A percentile compares a stretch with the other conserved stretches of the same genome.
Evolutionary conservation across 1,140 invertebrate species (phyloP).

Genomic region (Listronotus oregonensis): DNA sequence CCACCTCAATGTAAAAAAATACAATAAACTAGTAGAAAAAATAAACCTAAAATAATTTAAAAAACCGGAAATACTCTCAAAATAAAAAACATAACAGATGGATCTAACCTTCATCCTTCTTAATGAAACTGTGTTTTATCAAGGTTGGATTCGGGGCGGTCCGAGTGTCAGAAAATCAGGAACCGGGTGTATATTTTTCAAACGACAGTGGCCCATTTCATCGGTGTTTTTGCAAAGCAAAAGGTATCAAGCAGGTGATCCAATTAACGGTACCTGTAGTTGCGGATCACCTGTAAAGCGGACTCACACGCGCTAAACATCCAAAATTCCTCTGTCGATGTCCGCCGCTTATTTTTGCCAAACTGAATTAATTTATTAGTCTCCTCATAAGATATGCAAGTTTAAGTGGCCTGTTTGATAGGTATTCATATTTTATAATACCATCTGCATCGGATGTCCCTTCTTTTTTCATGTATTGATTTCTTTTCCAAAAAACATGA

Average conservation of each 20-base stretch:
- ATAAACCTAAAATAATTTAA: too few species aligned
- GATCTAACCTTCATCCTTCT: not conserved
- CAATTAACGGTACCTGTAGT: constrained; percentile 53
- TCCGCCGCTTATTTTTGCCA: constrained; percentile 29
- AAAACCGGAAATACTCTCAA: not conserved
- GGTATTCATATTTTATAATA: constrained; percentile 26
- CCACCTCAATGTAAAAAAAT: too few species aligned
- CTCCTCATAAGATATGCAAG: constrained; percentile 28
- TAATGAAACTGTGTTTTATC: constrained; percentile 10
- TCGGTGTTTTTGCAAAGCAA: constrained; percentile 33
- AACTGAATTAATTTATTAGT: constrained; percentile 33
- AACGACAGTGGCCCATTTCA: constrained; percentile 28
- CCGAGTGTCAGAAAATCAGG: constrained; percentile 10
- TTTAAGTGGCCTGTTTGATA: constrained; percentile 30
- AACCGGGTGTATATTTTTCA: constrained; percentile 18
- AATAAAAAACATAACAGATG: not conserved
- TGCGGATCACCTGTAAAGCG: constrained; percentile 46
- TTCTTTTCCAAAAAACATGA: not conserved
- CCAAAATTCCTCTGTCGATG: constrained; percentile 35
- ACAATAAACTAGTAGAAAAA: too few species aligned
- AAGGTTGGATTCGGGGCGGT: constrained; percentile 1
- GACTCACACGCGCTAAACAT: constrained; percentile 39
- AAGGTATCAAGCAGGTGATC: constrained; percentile 44
- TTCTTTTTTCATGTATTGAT: not conserved
- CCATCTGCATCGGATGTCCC: constrained; percentile 37